phyloP scores from a whole-genome alignment of 2,888 invertebrate genomes.

The Frankliniella fusca region DNA sequence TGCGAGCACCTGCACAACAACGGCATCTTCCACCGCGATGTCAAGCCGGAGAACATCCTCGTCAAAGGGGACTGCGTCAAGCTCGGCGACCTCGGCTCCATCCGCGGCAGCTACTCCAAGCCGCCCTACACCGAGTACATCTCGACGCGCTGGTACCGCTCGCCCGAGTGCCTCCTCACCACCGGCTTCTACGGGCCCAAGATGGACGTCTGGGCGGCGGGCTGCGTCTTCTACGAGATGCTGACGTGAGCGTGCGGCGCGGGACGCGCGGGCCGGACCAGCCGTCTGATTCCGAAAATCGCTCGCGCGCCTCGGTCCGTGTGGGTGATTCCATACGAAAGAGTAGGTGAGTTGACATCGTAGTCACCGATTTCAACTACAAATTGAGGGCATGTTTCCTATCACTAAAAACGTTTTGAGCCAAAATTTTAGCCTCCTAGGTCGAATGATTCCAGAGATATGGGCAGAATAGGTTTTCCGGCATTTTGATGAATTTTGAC shows the following conservation, averaged over 20 bases:
- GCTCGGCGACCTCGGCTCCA: slow-evolving; percentile 62
- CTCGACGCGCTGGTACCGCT: slow-evolving; percentile 65
- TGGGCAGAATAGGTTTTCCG: too few relatives aligned
- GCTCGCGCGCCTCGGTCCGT: too few relatives aligned
- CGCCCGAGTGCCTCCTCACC: slow-evolving; percentile 64
- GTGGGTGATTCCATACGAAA: too few relatives aligned
- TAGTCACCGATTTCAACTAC: too few relatives aligned
- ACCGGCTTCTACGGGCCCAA: slow-evolving; percentile 64
- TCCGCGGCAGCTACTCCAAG: slow-evolving; percentile 56
- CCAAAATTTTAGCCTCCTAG: too few relatives aligned
- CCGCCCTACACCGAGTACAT: slow-evolving; percentile 66
- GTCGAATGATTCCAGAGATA: too few relatives aligned
- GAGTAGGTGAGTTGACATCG: too few relatives aligned
- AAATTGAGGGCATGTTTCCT: too few relatives aligned
- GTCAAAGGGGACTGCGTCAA: slow-evolving; percentile 55
- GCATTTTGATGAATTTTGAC: too few relatives aligned
- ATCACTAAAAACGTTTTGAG: too few relatives aligned
- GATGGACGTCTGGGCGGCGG: slow-evolving; percentile 68
- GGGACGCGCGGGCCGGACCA: background rate
- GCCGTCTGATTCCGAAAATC: too few relatives aligned
- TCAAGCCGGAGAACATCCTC: slow-evolving; percentile 68
- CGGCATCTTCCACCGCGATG: slow-evolving; percentile 62
- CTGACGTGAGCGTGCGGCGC: slow-evolving; percentile 50
- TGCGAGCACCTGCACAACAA: slow-evolving; percentile 59
- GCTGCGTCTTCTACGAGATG: slow-evolving; percentile 67